Conservation (phyloP, 2,888 invertebrate species). For the Rhamnusium bicolor region DNA sequence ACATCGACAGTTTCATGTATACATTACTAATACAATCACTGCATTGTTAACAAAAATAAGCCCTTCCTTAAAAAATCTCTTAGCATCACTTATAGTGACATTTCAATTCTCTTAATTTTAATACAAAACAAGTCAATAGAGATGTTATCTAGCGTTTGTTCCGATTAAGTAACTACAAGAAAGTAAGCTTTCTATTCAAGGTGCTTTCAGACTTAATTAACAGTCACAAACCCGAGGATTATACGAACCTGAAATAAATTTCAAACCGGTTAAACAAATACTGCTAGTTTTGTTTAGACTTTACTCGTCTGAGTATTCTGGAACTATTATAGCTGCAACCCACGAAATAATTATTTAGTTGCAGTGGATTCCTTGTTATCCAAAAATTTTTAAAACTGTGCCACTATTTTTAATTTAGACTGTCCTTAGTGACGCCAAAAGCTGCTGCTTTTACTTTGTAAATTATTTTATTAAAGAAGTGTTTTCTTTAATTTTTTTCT, state of each 20-base stretch:
- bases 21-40: not conserved
- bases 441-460: no score
- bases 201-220: constrained; percentile 16
- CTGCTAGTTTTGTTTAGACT: not conserved
- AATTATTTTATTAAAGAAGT: no score
- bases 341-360: constrained; percentile 8
- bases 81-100: not conserved
- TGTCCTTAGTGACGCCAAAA: no score
- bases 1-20: not conserved
- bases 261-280: constrained; percentile 10
- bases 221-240: constrained; percentile 2
- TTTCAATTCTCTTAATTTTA: not conserved
- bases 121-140: not conserved
- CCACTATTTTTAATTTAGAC: no score
- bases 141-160: constrained; percentile 2
- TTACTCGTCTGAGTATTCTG: not conserved
- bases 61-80: not conserved
- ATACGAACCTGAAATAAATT: constrained; percentile 3
- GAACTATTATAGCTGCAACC: not conserved
- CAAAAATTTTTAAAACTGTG: no score
- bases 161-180: not conserved
- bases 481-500: no score
- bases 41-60: not conserved
- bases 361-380: not conserved
- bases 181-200: constrained; percentile 6